These are phyloP conservation scores for Gnatocerus cornutus DNA, from an alignment of 2,888 invertebrate genomes.

Conservation along the genomic window DNA sequence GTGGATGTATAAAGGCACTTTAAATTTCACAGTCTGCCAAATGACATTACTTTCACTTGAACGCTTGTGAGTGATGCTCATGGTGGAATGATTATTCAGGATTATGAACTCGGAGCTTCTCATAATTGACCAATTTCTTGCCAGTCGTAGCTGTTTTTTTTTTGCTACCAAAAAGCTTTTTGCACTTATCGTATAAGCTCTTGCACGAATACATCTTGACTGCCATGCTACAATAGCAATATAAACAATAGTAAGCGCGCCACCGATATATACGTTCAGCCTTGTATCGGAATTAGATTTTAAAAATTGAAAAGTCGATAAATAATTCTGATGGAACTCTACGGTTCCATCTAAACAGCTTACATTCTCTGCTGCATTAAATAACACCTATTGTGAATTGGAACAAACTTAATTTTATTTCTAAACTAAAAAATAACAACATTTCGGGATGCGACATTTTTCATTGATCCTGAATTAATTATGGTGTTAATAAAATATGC, in stretches of 20 bases:
- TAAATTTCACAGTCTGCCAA: constrained; percentile 46
- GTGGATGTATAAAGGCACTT: constrained; percentile 42
- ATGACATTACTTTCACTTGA: constrained; percentile 42
- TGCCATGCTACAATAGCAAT: constrained; percentile 19
- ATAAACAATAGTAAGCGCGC: constrained; percentile 45
- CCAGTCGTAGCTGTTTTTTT: no score
- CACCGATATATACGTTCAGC: constrained; percentile 45
- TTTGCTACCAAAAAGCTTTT: no score
- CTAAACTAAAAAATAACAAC: constrained; percentile 21
- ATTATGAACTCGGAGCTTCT: constrained; percentile 34
- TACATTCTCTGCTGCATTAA: constrained; percentile 47
- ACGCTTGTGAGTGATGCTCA: constrained; percentile 35
- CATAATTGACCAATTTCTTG: constrained; percentile 28
- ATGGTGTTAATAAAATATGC: constrained; percentile 26
- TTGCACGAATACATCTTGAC: constrained; percentile 21
- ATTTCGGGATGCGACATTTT: constrained; percentile 16
- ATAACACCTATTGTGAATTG: constrained; percentile 45
- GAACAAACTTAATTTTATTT: constrained; percentile 43
- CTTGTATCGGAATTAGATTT: constrained; percentile 50
- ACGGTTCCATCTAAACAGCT: constrained; percentile 47
- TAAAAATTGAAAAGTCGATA: constrained; percentile 50
- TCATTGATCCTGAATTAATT: constrained; percentile 19
- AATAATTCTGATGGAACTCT: constrained; percentile 48
- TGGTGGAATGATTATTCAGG: constrained; percentile 35
- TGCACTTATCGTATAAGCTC: not conserved